Evolutionary conservation across 2,113 vertebrate species (phyloP).

Genomic region (Silurus meridionalis): DNA sequence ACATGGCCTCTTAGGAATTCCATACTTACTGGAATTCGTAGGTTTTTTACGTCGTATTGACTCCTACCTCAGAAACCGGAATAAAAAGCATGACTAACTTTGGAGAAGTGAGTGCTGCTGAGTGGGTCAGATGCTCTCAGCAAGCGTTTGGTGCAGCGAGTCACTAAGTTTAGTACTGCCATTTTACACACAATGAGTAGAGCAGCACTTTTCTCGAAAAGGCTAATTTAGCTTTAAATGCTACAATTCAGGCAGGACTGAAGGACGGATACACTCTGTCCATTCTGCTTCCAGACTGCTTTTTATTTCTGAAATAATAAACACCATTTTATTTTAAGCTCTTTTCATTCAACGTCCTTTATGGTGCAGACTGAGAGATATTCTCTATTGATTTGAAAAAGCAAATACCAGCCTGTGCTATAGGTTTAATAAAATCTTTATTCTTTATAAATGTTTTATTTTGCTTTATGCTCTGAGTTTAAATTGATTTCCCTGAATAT

Average conservation of each 20-base stretch:
- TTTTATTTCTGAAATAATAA: neutral
- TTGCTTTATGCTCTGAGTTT: constrained; percentile 1
- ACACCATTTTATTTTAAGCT: constrained; percentile 12
- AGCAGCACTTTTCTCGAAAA: constrained; percentile 1
- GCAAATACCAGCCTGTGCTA: neutral
- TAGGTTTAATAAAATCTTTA: constrained; percentile 6
- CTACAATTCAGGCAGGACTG: neutral
- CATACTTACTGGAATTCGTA: too few relatives aligned
- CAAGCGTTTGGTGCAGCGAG: neutral
- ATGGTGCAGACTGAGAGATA: neutral
- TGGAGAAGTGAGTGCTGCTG: neutral
- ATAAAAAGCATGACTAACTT: neutral
- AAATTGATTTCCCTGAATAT: constrained; percentile 19
- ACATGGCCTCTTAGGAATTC: too few relatives aligned
- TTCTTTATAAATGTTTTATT: neutral
- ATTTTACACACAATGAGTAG: neutral
- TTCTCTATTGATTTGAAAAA: constrained; percentile 28
- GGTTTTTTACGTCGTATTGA: too few relatives aligned
- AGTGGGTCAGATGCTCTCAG: neutral
- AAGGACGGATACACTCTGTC: neutral
- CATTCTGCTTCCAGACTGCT: constrained; percentile 14
- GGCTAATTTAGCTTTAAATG: constrained; percentile 12
- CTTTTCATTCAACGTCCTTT: neutral
- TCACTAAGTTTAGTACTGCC: neutral
- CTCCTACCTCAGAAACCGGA: too few relatives aligned